Evolutionary conservation across 2,797 vertebrate genomes (phyloP), one percentile per base, ranked within the genome.

Genomic region (Chrysocyon brachyurus): DNA sequence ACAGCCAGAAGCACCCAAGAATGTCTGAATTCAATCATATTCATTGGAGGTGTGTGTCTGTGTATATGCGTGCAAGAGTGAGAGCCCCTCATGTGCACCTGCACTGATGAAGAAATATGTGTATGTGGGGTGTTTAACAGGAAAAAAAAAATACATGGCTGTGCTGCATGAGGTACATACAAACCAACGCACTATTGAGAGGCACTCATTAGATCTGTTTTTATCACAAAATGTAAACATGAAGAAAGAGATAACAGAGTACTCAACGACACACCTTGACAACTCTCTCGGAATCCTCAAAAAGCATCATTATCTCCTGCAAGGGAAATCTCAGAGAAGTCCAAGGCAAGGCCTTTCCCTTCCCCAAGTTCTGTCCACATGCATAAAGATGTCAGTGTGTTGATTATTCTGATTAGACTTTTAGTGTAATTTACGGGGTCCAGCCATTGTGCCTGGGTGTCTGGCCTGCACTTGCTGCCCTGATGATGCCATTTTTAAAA

Each of bases 391-490:
- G 97, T 98, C 98, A 97, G 91, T 0, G 1, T 95, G 97, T 89
- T 97, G 97, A 97, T 98, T 97, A 98, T 97, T 97, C 94, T 94
- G 97, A 98, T 97, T 98, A 98, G 97, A 98, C 96, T 97, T 96
- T 97, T 92, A 97, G 97, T 95, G 92, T 98, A 98, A 98, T 98
- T 98, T 98, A 98, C 93, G 57, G 97, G 96, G 97, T 97, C 92
- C 97, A 73, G 98, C 97, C 81, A 96, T 95, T 96, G 97, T 96
- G 98, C 90, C 92, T 94, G 96, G 90, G 97, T 97, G 97, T 98
- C 94, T 97, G 96, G 97, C 96, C 97, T 96, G 96, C 70, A 49
- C 57, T 95, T 4, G 33, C 95, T 81, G 92, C 96, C 97, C 97
- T 89, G 97, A 94, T 56, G 78, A 95, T 97, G 97, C 97, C 97